Base-by-base conservation (phyloP, 1,140 invertebrate genomes). In the Steinernema khuongi region DNA sequence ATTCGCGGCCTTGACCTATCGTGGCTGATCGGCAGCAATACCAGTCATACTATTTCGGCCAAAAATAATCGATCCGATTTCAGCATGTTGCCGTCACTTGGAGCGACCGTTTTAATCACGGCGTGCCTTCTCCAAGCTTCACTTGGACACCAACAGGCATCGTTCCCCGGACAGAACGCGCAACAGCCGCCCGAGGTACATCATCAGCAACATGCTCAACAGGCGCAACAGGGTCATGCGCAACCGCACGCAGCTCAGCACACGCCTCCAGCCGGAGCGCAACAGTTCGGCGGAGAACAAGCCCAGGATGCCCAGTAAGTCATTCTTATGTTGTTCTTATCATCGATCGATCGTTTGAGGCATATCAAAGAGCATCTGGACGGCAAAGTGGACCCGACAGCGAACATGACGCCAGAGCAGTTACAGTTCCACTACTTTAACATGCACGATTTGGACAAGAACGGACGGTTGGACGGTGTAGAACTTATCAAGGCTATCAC, bases 381-480 rank as follows among this genome's bases (percentile, higher is more conserved):
- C 69, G 86, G 87, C 50, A 86, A 86, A 67, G 85, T 87, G 2
- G 76, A 79, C 67, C 76, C 76, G 11, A 78, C 76, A 31, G 83
- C 83, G 1, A 81, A 84, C 41, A 84, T 84, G 83, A 85, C 87
- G 1, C 86, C 87, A 4, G 87, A 88, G 74, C 87, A 88, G 73
- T 68, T 88, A 30, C 87, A 88, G 80, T 88, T 88, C 77, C 87
- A 88, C 75, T 88, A 88, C 74, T 88, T 88, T 78, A 88, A 88
- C 76, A 82, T 88, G 77, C 82, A 84, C 68, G 82, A 84, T 76
- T 74, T 84, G 44, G 83, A 84, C 75, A 84, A 83, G 67, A 85
- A 84, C 71, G 81, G 83, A 31, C 71, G 74, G 66, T 71, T 84
- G 31, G 80, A 81, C 70, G 80, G 81, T 29, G 71, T 83, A 32